Evolutionary conservation across 1,140 invertebrate species (phyloP).

Genomic region (Helicoverpa armigera): DNA sequence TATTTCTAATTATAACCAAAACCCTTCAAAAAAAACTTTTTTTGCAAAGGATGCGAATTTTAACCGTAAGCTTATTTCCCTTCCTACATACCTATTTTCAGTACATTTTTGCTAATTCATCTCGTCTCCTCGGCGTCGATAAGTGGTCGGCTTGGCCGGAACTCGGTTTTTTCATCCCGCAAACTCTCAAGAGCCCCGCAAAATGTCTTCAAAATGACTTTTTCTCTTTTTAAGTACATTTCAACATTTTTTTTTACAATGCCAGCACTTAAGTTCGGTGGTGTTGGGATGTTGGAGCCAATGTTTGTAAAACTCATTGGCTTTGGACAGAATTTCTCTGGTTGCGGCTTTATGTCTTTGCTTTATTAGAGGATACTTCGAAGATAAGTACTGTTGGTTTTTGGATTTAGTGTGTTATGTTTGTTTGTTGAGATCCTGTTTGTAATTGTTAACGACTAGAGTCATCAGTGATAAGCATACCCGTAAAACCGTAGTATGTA

Average conservation of each 20-base stretch:
- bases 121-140: constrained; percentile 65
- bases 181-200: constrained; percentile 78
- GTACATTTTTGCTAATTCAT: constrained; percentile 77
- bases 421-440: constrained; percentile 5
- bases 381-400: constrained; percentile 12
- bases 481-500: too few relatives aligned
- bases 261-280: constrained; percentile 69
- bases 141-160: constrained; percentile 77
- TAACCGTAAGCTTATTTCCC: constrained; percentile 4
- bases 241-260: constrained; percentile 80
- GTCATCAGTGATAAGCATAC: too few relatives aligned
- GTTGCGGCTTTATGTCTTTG: constrained; percentile 21
- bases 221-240: constrained; percentile 78
- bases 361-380: constrained; percentile 6
- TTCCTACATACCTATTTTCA: constrained; percentile 17
- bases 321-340: constrained; percentile 11
- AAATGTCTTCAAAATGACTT: constrained; percentile 83
- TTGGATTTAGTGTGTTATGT: constrained; percentile 1
- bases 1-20: neutral
- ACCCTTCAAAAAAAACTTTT: too few relatives aligned
- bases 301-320: constrained; percentile 23
- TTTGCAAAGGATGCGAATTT: neutral
- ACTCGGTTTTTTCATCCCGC: constrained; percentile 76
- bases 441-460: neutral
- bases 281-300: constrained; percentile 41